phyloP scores from a whole-genome alignment of 2,888 invertebrate genomes.

The Cantharis nigra region DNA sequence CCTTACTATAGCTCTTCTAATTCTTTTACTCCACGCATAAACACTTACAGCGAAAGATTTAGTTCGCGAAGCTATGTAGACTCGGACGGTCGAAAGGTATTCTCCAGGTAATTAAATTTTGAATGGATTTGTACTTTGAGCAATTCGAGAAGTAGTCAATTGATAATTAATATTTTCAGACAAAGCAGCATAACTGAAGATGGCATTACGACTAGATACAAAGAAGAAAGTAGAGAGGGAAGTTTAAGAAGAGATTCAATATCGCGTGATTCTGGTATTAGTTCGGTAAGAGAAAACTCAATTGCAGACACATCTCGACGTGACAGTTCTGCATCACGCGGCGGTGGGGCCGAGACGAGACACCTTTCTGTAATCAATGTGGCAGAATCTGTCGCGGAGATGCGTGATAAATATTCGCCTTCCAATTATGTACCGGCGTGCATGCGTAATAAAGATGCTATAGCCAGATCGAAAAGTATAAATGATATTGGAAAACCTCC shows the following conservation, averaged over 20 bases:
- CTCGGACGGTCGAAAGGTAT: slow-evolving; percentile 60
- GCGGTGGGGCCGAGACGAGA: slow-evolving; percentile 17
- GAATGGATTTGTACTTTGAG: neutral
- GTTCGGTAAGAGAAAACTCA: slow-evolving; percentile 49
- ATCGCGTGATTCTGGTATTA: slow-evolving; percentile 47
- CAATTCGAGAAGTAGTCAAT: neutral
- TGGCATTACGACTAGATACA: slow-evolving; percentile 54
- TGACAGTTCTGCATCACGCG: slow-evolving; percentile 57
- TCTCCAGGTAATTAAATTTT: slow-evolving; percentile 46
- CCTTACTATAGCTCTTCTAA: slow-evolving; percentile 60
- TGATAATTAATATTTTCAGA: slow-evolving; percentile 37
- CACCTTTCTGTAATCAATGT: slow-evolving; percentile 42
- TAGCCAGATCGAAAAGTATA: slow-evolving; percentile 61
- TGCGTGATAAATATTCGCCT: slow-evolving; percentile 77
- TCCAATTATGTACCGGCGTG: slow-evolving; percentile 70
- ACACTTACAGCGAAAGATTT: slow-evolving; percentile 60
- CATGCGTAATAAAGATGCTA: slow-evolving; percentile 49
- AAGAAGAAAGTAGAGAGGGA: slow-evolving; percentile 53
- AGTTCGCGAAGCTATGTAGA: slow-evolving; percentile 61
- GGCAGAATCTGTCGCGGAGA: slow-evolving; percentile 61
- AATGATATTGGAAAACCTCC: slow-evolving; percentile 62
- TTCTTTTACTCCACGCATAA: slow-evolving; percentile 53
- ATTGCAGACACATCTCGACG: slow-evolving; percentile 58
- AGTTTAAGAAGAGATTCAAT: slow-evolving; percentile 46
- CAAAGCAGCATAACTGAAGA: slow-evolving; percentile 55